phyloP scores from a whole-genome alignment of 2,113 vertebrate species.

The Mormoops blainvillei region DNA sequence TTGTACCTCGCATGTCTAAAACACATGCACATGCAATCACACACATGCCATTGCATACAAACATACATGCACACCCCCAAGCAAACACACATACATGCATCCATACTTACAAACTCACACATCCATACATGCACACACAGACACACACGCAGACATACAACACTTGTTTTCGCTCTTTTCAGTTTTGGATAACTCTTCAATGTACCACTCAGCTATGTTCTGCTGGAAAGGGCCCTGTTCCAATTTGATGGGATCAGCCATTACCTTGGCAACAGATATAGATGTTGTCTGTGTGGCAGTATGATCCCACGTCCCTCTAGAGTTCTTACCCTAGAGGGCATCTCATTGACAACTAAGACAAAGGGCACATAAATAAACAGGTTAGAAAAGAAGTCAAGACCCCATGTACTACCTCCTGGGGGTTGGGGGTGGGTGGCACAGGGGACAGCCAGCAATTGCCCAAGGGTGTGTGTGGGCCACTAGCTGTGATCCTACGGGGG shows the following conservation, averaged over 20 bases:
- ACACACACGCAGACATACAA: neutral
- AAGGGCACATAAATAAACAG: conserved; percentile 52
- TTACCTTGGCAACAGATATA: conserved; percentile 64
- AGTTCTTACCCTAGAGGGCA: conserved; percentile 72
- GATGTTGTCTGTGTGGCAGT: conserved; percentile 41
- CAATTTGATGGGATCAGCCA: conserved; percentile 39
- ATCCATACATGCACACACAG: neutral
- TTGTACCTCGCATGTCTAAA: neutral
- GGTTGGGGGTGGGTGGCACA: neutral
- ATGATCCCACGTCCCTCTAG: conserved; percentile 42
- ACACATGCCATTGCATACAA: neutral
- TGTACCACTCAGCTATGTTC: neutral
- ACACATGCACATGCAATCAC: fast-evolving
- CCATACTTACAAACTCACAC: neutral
- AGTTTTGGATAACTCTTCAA: neutral
- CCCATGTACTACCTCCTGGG: neutral
- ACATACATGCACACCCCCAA: neutral
- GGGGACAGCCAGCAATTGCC: neutral
- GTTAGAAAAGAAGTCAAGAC: conserved; percentile 39
- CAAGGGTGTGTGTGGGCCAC: neutral
- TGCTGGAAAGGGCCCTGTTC: neutral
- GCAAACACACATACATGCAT: neutral
- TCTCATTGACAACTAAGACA: conserved; percentile 62
- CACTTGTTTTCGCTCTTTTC: neutral
- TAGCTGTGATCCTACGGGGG: neutral